Evolutionary conservation across 92 coral and sea anemone species (phyloP), one percentile per base, ranked within the genome.

Genomic region (Palythoa heliodiscus): DNA sequence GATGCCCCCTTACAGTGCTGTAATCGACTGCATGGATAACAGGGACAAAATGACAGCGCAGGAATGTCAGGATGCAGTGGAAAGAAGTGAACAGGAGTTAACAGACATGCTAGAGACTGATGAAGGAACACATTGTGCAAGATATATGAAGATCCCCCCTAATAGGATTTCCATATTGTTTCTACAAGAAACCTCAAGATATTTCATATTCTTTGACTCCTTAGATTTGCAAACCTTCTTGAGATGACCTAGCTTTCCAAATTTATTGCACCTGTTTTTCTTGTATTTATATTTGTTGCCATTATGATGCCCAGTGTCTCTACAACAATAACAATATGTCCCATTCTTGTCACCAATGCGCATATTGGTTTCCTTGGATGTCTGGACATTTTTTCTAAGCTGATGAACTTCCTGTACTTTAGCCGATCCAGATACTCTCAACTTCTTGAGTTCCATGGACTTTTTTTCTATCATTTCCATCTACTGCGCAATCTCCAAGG

Each of bases 401-500:
- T 71, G 75, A 71, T 71, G 19, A 35, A 71, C 75, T 71, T 5
- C 50, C 9, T 38, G 48, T 4, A 4, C 75, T 29, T 71, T 19
- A 29, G 52, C 52, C 74, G 24, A 73, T 74, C 82, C 88, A 71
- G 48, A 12, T 20, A 17, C 19, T 8, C 82, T 88, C 24, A 50
- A n/a, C n/a, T n/a, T n/a, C n/a, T n/a, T n/a, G n/a, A n/a, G n/a
- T n/a, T n/a, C n/a, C n/a, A n/a, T n/a, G n/a, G n/a, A n/a, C n/a
- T 67, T 52, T 75, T 57, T n/a, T 73, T 75, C 87, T 39, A n/a
- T 78, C 87, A 82, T 73, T 77, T 77, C 86, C 82, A 84, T 84
- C 11, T 88, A 81, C 54, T 66, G 81, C 6, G 88, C 80, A 25
- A 89, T 85, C n/a, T n/a, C n/a, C n/a, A n/a, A n/a, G n/a, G n/a